Conservation (phyloP, 2,888 invertebrate species). For the Oxyteleia sp. region DNA sequence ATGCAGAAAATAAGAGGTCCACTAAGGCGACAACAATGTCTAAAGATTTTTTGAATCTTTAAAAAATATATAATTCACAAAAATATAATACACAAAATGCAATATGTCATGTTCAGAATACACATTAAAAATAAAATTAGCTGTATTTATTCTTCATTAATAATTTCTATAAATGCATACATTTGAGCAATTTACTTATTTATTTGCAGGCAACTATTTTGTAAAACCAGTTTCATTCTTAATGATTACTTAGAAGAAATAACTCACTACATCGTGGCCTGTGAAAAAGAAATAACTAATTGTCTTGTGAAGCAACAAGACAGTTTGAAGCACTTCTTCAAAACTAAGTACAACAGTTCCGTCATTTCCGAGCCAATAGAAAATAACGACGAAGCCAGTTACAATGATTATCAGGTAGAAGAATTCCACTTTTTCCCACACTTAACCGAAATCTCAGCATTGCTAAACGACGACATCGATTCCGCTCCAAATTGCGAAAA, state of each 20-base stretch:
- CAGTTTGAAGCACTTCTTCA: constrained; percentile 53
- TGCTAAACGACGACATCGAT: constrained; percentile 88
- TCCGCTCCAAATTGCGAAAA: constrained; percentile 88
- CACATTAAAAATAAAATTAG: no score
- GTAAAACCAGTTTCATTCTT: constrained; percentile 90
- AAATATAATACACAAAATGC: no score
- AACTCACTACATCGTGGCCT: constrained; percentile 92
- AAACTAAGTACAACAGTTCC: constrained; percentile 71
- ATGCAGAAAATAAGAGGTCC: no score
- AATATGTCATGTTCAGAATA: not conserved
- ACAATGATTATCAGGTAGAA: constrained; percentile 42
- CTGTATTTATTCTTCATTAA: no score
- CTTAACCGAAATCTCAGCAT: constrained; percentile 88
- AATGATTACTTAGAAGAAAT: constrained; percentile 91
- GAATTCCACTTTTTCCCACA: constrained; percentile 90
- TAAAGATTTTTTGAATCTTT: no score
- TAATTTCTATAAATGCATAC: not conserved
- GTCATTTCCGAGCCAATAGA: not conserved
- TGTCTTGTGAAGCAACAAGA: constrained; percentile 89
- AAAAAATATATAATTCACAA: no score
- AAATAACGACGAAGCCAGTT: constrained; percentile 42
- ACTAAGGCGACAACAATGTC: no score
- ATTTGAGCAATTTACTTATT: no score
- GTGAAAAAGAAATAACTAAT: constrained; percentile 93
- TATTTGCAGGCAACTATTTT: constrained; percentile 90